Conservation (phyloP, 1,140 invertebrate species). For the Carcinoscorpius rotundicauda region DNA sequence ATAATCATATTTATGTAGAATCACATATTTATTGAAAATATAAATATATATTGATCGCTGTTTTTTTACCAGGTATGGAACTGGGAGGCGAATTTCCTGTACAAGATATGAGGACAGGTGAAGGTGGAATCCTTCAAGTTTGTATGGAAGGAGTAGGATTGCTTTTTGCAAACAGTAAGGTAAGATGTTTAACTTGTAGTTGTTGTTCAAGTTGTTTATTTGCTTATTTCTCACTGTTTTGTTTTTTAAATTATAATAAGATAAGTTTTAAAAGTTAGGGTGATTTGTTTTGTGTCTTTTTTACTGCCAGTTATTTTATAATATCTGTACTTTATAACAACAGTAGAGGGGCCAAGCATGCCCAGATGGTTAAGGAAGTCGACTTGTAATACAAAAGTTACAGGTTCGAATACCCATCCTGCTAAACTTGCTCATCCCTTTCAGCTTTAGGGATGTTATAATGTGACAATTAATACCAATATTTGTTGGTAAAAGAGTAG, state of each 20-base stretch:
- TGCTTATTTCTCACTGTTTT: slow-evolving; percentile 11
- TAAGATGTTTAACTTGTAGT: slow-evolving; percentile 36
- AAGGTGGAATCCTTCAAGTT: slow-evolving; percentile 94
- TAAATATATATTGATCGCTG: too few relatives aligned
- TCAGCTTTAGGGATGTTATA: too few relatives aligned
- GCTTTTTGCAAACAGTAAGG: slow-evolving; percentile 98
- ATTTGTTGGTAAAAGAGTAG: too few relatives aligned
- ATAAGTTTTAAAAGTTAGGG: slow-evolving; percentile 1
- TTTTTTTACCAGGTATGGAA: slow-evolving; percentile 40
- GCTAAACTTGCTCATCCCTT: too few relatives aligned
- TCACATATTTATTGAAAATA: too few relatives aligned
- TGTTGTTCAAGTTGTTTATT: slow-evolving; percentile 21
- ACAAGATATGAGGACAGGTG: slow-evolving; percentile 88
- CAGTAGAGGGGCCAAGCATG: too few relatives aligned
- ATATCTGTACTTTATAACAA: too few relatives aligned
- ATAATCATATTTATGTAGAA: too few relatives aligned
- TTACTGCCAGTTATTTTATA: not conserved
- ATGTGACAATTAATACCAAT: too few relatives aligned
- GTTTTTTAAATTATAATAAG: slow-evolving; percentile 6
- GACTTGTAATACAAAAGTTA: too few relatives aligned
- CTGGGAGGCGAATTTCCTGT: slow-evolving; percentile 97
- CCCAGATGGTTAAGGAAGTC: too few relatives aligned
- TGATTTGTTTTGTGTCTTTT: slow-evolving; percentile 1
- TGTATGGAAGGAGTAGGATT: slow-evolving; percentile 98
- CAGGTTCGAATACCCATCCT: too few relatives aligned